Base-by-base conservation (phyloP, 2,797 vertebrate genomes). In the Acipenser ruthenus region DNA sequence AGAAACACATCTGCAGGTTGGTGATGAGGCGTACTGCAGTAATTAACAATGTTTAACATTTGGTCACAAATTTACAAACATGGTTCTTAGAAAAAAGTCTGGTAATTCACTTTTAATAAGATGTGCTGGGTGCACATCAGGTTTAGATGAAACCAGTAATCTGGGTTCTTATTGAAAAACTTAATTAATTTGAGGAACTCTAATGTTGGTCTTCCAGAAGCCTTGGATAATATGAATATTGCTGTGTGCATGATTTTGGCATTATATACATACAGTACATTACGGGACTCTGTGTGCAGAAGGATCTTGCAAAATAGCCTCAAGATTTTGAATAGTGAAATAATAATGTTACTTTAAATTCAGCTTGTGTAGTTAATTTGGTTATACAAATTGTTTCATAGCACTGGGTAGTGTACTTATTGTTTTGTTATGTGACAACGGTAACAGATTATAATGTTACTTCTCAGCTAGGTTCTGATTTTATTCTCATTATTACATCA, bases 371-470 rank as follows among this genome's bases (percentile, higher is more conserved):
- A 67, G 62, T 65, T 75, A 75, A 80, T 69, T 76, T 75, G 67
- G 71, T 78, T 78, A 76, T 80, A 85, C 79, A 76, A 79, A 80
- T 78, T 79, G 77, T 77, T 77, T 63, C 64, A 50, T 15, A 18
- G 70, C 75, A 73, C 65, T 68, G 60, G 59, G 72, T 85, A 82
- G 83, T 82, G 72, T 65, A 72, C 62, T 83, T 82, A 78, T 77
- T 70, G 37, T 37, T 4, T 37, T 63, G 6, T 48, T n/a, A 7
- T 12, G 49, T n/a, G 37, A 48, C 37, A 50, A 15, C 10, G 7
- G 49, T 50, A 11, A 10, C 49, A 50, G 49, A 11, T 15, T 63
- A 63, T 37, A 37, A 63, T 50, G 49, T 12, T 48, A 48, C 12
- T 48, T 7, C 37, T 10, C 6, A n/a, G 62, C 6, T 11, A 23